Percentiles rank a stretch among this genome's conserved stretches.
These are phyloP conservation scores for Meloe dianella DNA, from an alignment of 2,888 invertebrate genomes.

Conservation along the genomic window DNA sequence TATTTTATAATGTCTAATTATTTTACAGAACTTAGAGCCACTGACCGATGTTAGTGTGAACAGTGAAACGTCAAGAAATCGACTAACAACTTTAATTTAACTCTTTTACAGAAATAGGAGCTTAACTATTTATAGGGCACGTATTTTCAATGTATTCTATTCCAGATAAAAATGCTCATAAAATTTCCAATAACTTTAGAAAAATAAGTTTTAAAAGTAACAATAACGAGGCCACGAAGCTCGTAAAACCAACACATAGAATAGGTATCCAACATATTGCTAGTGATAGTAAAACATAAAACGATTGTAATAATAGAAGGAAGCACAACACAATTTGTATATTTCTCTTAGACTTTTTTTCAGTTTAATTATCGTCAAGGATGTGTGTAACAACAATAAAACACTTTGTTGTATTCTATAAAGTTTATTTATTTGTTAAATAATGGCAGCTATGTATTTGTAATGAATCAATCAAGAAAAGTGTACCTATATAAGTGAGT, in stretches of 20 bases:
- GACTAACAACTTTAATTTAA: slow-evolving; percentile 18
- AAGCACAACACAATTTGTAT: too few species aligned
- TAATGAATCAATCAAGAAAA: too few species aligned
- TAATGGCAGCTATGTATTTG: too few species aligned
- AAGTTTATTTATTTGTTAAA: too few species aligned
- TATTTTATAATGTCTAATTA: too few species aligned
- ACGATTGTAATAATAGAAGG: neutral
- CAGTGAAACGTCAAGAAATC: neutral
- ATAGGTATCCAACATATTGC: neutral
- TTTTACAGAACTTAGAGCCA: too few species aligned
- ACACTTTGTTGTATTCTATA: too few species aligned
- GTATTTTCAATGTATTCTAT: slow-evolving; percentile 19
- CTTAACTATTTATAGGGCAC: slow-evolving; percentile 28
- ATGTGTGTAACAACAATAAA: too few species aligned
- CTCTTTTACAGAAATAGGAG: slow-evolving; percentile 21
- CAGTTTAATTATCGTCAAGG: too few species aligned
- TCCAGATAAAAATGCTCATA: slow-evolving; percentile 24
- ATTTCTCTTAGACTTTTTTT: too few species aligned
- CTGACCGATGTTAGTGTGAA: neutral
- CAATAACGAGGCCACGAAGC: slow-evolving; percentile 20
- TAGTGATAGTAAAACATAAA: neutral
- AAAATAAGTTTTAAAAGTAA: slow-evolving; percentile 12
- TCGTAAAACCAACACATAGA: slow-evolving; percentile 16
- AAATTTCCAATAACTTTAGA: slow-evolving; percentile 21
- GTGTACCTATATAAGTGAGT: too few species aligned